Conservation (phyloP, 2,797 vertebrate species). For the Arrhamphus sclerolepis region DNA sequence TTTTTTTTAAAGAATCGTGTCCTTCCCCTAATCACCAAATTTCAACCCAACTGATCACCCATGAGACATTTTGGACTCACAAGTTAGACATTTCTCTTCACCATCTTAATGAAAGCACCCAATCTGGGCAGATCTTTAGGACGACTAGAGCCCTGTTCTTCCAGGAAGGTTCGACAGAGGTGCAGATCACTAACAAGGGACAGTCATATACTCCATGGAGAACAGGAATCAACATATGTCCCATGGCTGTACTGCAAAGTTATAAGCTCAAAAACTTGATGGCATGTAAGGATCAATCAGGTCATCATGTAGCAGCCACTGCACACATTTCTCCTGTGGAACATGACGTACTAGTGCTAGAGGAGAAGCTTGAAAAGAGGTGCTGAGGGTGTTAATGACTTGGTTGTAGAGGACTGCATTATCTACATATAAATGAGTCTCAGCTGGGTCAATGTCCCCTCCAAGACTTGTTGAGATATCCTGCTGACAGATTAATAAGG, state of each 20-base stretch:
- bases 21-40: too few relatives aligned
- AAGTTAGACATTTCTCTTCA: neutral
- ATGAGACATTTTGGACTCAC: neutral
- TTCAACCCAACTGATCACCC: neutral
- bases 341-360: neutral
- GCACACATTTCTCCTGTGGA: neutral
- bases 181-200: too few relatives aligned
- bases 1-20: too few relatives aligned
- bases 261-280: too few relatives aligned
- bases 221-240: too few relatives aligned
- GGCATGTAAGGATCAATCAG: too few relatives aligned
- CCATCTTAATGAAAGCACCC: neutral
- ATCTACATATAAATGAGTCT: conserved; percentile 65
- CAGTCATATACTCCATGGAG: too few relatives aligned
- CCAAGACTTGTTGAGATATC: conserved; percentile 26
- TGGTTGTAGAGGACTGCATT: conserved; percentile 23
- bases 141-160: too few relatives aligned
- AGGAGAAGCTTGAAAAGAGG: conserved; percentile 20
- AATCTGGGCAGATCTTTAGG: too few relatives aligned
- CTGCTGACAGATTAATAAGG: conserved; percentile 59
- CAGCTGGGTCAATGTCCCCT: conserved; percentile 41
- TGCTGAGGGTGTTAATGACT: conserved; percentile 17
- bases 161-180: too few relatives aligned
- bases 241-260: too few relatives aligned
- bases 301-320: too few relatives aligned